Evolutionary conservation across 2,797 vertebrate genomes (phyloP).

Genomic region (Pseudomugil tenellus): DNA sequence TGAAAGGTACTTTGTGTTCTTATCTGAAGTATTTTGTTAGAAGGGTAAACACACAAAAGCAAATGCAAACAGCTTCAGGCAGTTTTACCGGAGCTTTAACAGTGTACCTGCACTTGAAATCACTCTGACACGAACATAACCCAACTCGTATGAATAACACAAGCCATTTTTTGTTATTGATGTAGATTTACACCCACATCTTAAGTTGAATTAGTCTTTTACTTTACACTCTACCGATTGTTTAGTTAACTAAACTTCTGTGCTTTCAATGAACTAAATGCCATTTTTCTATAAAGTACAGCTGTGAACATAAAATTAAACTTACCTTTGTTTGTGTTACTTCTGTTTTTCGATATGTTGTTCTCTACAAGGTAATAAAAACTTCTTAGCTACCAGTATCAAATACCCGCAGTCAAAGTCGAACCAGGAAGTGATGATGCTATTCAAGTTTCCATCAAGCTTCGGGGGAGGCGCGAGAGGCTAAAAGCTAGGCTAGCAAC

Average conservation of each 20-base stretch:
- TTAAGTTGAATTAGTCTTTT: slow-evolving; percentile 5
- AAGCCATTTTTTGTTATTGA: not conserved
- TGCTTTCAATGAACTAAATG: not conserved
- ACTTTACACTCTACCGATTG: slow-evolving; percentile 8
- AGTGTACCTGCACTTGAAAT: not conserved
- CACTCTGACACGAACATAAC: not conserved
- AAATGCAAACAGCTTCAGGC: slow-evolving; percentile 1
- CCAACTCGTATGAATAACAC: not conserved
- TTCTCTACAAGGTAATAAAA: slow-evolving; percentile 19
- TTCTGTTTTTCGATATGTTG: slow-evolving; percentile 1
- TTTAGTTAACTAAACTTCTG: slow-evolving; percentile 36
- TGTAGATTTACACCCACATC: not conserved
- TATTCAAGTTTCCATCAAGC: slow-evolving; percentile 52
- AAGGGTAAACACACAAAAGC: not conserved
- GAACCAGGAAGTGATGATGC: slow-evolving; percentile 71
- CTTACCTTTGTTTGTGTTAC: slow-evolving; percentile 45
- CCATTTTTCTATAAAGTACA: not conserved
- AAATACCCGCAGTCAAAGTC: slow-evolving; percentile 27
- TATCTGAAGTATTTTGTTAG: not conserved
- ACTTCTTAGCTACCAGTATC: slow-evolving; percentile 34
- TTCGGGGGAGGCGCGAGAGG: no score
- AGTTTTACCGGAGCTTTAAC: not conserved
- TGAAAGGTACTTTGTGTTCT: not conserved
- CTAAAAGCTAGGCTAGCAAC: no score
- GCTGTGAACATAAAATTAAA: not conserved